Evolutionary conservation across 2,888 invertebrate genomes (phyloP), one percentile per base, ranked within the genome.

Genomic region (Rhodophaea formosa): DNA sequence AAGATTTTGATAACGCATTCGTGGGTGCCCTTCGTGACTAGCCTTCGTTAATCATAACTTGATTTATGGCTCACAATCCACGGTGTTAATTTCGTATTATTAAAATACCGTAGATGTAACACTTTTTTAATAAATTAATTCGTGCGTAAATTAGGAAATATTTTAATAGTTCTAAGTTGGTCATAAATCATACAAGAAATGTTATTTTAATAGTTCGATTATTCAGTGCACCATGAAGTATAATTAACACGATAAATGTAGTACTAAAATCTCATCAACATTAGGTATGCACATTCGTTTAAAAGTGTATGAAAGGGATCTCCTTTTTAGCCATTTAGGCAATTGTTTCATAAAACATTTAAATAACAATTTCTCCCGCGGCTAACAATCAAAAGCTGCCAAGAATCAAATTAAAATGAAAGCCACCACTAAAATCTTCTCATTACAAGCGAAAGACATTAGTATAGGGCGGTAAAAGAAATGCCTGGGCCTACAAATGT

Each of bases 401-500:
- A 65, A 57, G 60, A 79, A 80, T 79, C 80, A 80, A 82, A 84
- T 82, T 82, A 82, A 84, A 81, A 78, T 76, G 77, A 75, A 75
- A 80, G 77, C 77, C 75, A 77, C 78, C 77, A 82, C 82, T 84
- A 82, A 84, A 83, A 81, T 79, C 81, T 79, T 82, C 82, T 86
- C 84, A 88, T 88, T 87, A 88, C 84, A 85, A 86, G 78, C 78
- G 68, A 84, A 85, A 83, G 78, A 84, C 84, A 86, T 86, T 86
- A 84, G 84, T 83, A 77, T 79, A 78, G 77, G 79, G 77, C 79
- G 81, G 77, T 72, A 84, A 87, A 87, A 88, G 81, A 84, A 87
- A 84, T 80, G 77, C 84, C 79, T 81, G 79, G 77, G 84, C 84
- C 85, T 81, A 80, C 79, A 84, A 85, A 85, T 82, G 81, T 84